phyloP scores from a whole-genome alignment of 2,113 vertebrate genomes.

The Oreotrochilus melanogaster region DNA sequence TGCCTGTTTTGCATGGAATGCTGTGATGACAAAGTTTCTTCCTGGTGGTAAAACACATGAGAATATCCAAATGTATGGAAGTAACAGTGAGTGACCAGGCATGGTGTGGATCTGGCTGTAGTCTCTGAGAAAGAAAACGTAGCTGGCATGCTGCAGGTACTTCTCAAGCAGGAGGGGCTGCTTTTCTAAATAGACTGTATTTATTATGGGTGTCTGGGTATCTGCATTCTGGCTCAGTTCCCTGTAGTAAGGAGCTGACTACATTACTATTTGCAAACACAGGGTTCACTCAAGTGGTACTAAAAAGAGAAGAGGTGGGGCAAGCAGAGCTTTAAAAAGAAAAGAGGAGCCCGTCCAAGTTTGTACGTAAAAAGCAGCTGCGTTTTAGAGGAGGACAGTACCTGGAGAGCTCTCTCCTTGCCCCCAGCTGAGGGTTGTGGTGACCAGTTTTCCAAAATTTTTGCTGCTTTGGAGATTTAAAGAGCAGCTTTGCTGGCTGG shows the following conservation, averaged over 20 bases:
- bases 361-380: slow-evolving; percentile 32
- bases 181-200: slow-evolving; percentile 37
- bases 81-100: neutral
- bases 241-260: slow-evolving; percentile 59
- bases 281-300: slow-evolving; percentile 77
- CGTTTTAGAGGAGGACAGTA: neutral
- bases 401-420: slow-evolving; percentile 6
- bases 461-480: neutral
- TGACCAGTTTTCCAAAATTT: slow-evolving; percentile 10
- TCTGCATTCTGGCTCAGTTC: slow-evolving; percentile 74
- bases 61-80: neutral
- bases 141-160: neutral
- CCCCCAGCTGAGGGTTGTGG: neutral
- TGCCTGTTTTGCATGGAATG: neutral
- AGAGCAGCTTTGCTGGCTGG: neutral
- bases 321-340: slow-evolving; percentile 76
- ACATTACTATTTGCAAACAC: slow-evolving; percentile 76
- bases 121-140: neutral
- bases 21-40: neutral
- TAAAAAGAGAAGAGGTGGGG: slow-evolving; percentile 77
- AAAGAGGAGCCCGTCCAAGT: slow-evolving; percentile 45
- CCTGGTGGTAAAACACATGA: neutral
- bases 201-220: slow-evolving; percentile 61
- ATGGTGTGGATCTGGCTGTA: neutral
- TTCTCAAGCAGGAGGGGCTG: neutral